Evolutionary conservation across 2,888 invertebrate genomes (phyloP).

Genomic region (Poecilus cupreus): DNA sequence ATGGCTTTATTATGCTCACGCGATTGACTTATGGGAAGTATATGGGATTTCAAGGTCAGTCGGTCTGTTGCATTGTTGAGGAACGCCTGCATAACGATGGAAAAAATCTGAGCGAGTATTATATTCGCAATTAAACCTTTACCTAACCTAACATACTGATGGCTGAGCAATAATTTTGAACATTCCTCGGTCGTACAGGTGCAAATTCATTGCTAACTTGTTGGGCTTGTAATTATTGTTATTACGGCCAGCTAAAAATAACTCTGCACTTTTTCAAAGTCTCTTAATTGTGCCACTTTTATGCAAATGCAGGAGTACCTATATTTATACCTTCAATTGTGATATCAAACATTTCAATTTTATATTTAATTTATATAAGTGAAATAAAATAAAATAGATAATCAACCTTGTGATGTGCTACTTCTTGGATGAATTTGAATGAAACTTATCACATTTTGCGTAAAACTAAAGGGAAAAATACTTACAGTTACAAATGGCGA

Average conservation of each 20-base stretch:
- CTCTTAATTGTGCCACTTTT: too few relatives aligned
- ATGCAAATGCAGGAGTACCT: too few relatives aligned
- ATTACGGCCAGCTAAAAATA: slow-evolving; percentile 13
- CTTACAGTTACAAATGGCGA: too few relatives aligned
- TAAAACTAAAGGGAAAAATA: too few relatives aligned
- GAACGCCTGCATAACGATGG: slow-evolving; percentile 27
- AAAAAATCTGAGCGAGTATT: slow-evolving; percentile 37
- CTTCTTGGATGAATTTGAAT: too few relatives aligned
- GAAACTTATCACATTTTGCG: too few relatives aligned
- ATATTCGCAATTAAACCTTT: slow-evolving; percentile 48
- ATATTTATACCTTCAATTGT: too few relatives aligned
- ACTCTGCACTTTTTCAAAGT: neutral
- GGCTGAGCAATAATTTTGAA: slow-evolving; percentile 2
- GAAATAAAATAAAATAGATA: too few relatives aligned
- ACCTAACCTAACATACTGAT: slow-evolving; percentile 26
- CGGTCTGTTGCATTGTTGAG: neutral
- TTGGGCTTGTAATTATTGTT: neutral
- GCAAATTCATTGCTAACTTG: slow-evolving; percentile 11
- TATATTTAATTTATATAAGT: too few relatives aligned
- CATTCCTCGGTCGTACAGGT: slow-evolving; percentile 16
- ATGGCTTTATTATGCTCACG: slow-evolving; percentile 41
- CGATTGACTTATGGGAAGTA: slow-evolving; percentile 43
- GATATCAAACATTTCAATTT: too few relatives aligned
- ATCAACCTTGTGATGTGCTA: too few relatives aligned
- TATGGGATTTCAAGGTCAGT: slow-evolving; percentile 49